These are phyloP conservation scores for Coendou prehensilis DNA, from an alignment of 2,797 vertebrate genomes.

Conservation along the genomic window DNA sequence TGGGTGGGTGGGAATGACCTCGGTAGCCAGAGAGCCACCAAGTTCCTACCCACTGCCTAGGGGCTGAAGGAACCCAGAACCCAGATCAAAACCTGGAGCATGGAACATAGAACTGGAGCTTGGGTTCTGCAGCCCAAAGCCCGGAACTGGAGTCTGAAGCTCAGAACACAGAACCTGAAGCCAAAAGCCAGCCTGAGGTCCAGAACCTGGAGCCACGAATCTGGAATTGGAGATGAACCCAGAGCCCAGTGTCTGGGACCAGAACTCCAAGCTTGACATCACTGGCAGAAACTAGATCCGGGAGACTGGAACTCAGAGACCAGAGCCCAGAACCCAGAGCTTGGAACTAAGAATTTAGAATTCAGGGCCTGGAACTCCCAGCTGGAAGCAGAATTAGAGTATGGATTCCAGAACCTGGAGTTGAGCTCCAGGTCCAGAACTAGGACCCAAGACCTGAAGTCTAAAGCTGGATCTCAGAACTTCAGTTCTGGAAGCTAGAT, in stretches of 20 bases:
- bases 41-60: background rate
- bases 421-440: background rate
- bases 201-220: background rate
- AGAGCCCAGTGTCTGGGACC: background rate
- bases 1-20: background rate
- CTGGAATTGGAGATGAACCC: background rate
- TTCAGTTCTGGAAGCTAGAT: background rate
- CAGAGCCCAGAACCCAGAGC: background rate
- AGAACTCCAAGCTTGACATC: background rate
- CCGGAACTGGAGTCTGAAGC: background rate
- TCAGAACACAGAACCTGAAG: background rate
- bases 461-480: background rate
- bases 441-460: background rate
- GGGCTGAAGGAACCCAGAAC: background rate
- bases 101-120: background rate
- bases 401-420: background rate
- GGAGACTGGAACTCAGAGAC: background rate
- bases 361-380: background rate
- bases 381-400: background rate
- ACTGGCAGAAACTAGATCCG: background rate
- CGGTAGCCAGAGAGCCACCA: background rate
- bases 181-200: background rate
- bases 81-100: background rate
- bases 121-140: background rate
- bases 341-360: background rate